Evolutionary conservation across 2,113 vertebrate genomes (phyloP), one percentile per base, ranked within the genome.

Genomic region (Polyodon spathula): DNA sequence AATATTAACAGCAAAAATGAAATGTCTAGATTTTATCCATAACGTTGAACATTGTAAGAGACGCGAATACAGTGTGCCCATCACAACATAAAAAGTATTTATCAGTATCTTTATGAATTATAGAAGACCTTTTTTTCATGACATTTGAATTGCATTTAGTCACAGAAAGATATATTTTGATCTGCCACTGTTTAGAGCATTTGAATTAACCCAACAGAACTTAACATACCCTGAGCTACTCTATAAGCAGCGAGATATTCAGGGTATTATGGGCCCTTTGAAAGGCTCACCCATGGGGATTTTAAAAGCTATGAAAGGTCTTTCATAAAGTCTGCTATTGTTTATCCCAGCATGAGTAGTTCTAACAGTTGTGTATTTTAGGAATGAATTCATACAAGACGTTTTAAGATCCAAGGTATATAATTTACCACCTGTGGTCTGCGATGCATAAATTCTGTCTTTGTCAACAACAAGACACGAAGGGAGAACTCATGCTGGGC

Each of bases 391-490:
- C 67, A 71, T 69, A 61, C 59, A 70, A 58, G 66, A 68, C 63
- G 15, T 70, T 68, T 65, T 46, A 17, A 56, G 67, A 70, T 6
- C 40, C 66, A 50, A 15, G 10, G 43, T 59, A 44, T 60, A 73
- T 53, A 8, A 65, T 72, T 76, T 66, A 67, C 72, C 56, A 67
- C 74, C 63, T 60, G 70, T 65, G n/a, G 61, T 17, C 38, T 69
- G 37, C 27, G 41, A 73, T 39, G 2, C 60, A 68, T 69, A 73
- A 71, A 73, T 76, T 66, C 58, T 61, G 39, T 58, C 63, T 77
- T 71, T 67, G 69, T 73, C 77, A 66, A 69, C 62, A 68, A 63
- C 77, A 78, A 81, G 70, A 68, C 64, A 62, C 51, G 51, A 65
- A 72, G 62, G 62, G 46, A 51, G 56, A 44, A 61, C 67, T 67